Evolutionary conservation across 2,113 vertebrate species (phyloP).

Genomic region (Condylura cristata): DNA sequence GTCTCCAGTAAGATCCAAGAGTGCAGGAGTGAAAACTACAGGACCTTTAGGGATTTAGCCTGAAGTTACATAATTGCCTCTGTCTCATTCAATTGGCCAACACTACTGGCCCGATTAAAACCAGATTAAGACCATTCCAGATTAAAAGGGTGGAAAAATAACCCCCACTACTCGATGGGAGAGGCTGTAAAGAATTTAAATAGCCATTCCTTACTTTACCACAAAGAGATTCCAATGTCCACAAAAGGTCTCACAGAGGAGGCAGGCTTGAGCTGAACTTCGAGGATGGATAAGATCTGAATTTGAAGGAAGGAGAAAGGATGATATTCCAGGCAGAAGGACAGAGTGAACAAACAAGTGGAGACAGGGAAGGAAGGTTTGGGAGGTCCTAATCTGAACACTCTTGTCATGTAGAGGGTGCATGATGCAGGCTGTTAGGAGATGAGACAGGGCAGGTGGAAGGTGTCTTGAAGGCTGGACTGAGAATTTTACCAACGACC

Average conservation of each 20-base stretch:
- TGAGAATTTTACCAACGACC: not conserved
- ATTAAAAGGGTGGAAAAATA: not conserved
- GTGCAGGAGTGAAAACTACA: not conserved
- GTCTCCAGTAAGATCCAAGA: not conserved
- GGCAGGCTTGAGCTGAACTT: not conserved
- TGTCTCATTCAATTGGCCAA: not conserved
- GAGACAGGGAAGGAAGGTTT: not conserved
- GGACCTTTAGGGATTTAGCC: not conserved
- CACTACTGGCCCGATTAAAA: no score
- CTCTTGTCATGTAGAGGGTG: not conserved
- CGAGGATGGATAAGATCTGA: not conserved
- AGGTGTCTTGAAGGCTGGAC: not conserved
- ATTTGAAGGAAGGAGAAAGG: not conserved
- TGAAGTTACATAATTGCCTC: not conserved
- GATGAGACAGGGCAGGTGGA: not conserved
- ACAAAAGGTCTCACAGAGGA: not conserved
- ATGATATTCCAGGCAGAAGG: not conserved
- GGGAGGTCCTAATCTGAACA: no score
- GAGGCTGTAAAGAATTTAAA: not conserved
- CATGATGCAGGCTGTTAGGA: not conserved
- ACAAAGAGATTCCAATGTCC: not conserved
- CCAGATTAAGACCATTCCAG: not conserved
- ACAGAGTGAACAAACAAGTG: not conserved
- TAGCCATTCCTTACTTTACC: not conserved
- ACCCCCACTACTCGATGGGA: not conserved